Evolutionary conservation across 2,888 invertebrate genomes (phyloP).

Genomic region (Apamea sordens): DNA sequence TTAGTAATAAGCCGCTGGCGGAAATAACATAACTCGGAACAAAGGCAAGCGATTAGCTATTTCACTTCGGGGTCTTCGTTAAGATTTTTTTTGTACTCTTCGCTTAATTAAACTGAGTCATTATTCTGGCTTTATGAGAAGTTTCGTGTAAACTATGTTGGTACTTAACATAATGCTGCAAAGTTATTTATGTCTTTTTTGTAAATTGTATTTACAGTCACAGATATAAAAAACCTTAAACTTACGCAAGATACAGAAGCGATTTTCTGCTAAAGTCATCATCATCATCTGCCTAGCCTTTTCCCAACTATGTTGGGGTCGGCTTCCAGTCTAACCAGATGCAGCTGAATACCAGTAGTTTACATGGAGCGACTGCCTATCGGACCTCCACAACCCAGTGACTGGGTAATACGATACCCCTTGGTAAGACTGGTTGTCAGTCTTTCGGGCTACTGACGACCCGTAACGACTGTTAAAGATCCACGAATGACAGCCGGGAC

Average conservation of each 20-base stretch:
- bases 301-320: too few relatives aligned
- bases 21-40: slow-evolving; percentile 41
- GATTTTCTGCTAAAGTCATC: neutral
- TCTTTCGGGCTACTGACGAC: too few relatives aligned
- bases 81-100: slow-evolving; percentile 38
- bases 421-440: too few relatives aligned
- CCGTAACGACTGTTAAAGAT: too few relatives aligned
- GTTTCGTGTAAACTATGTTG: slow-evolving; percentile 30
- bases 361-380: too few relatives aligned
- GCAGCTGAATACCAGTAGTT: too few relatives aligned
- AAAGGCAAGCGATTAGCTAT: slow-evolving; percentile 47
- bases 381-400: too few relatives aligned
- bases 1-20: slow-evolving; percentile 30
- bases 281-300: too few relatives aligned
- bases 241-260: neutral
- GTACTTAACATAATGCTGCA: slow-evolving; percentile 28
- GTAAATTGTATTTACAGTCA: neutral
- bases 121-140: slow-evolving; percentile 44
- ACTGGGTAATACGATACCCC: too few relatives aligned
- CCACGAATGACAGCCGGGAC: too few relatives aligned
- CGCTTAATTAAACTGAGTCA: slow-evolving; percentile 52
- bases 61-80: slow-evolving; percentile 44
- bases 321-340: too few relatives aligned
- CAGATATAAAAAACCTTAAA: neutral
- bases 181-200: slow-evolving; percentile 15